Evolutionary conservation across 2,113 vertebrate genomes (phyloP).

Genomic region (Cyprinus carpio): DNA sequence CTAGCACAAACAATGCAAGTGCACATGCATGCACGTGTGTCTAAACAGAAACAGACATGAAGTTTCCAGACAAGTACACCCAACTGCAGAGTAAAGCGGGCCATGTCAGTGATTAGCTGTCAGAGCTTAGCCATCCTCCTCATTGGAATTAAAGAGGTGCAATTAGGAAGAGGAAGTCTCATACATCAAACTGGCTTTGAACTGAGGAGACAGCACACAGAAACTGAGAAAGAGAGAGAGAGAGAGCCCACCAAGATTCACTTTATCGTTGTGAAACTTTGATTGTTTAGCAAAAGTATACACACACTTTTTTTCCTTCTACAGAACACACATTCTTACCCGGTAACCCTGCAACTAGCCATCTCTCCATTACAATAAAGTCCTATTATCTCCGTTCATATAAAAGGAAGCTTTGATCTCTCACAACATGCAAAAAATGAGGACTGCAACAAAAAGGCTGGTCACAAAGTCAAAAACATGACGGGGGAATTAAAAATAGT

Average conservation of each 20-base stretch:
- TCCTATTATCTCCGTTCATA: constrained; percentile 16
- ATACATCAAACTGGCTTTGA: constrained; percentile 57
- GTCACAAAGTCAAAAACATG: constrained; percentile 74
- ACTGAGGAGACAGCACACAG: constrained; percentile 31
- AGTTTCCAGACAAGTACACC: constrained; percentile 33
- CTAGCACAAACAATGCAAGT: neutral
- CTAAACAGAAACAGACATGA: constrained; percentile 6
- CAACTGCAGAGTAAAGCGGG: constrained; percentile 2
- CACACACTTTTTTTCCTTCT: constrained; percentile 46
- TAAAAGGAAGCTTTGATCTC: constrained; percentile 32
- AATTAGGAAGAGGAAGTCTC: constrained; percentile 49
- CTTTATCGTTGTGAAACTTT: constrained; percentile 30
- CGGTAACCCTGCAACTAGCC: constrained; percentile 31
- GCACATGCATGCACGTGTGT: neutral
- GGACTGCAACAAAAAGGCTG: constrained; percentile 67
- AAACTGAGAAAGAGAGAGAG: constrained; percentile 12
- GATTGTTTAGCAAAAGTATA: constrained; percentile 10
- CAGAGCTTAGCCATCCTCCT: constrained; percentile 33
- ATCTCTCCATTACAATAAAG: constrained; percentile 24
- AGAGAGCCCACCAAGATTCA: constrained; percentile 39
- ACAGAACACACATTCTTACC: constrained; percentile 34
- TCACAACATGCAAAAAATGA: constrained; percentile 66
- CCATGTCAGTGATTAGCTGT: constrained; percentile 37
- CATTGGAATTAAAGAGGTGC: constrained; percentile 43
- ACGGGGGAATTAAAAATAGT: constrained; percentile 31